Evolutionary conservation across 92 coral and sea anemone genomes (phyloP).

Genomic region (Epizoanthus illoricatus): DNA sequence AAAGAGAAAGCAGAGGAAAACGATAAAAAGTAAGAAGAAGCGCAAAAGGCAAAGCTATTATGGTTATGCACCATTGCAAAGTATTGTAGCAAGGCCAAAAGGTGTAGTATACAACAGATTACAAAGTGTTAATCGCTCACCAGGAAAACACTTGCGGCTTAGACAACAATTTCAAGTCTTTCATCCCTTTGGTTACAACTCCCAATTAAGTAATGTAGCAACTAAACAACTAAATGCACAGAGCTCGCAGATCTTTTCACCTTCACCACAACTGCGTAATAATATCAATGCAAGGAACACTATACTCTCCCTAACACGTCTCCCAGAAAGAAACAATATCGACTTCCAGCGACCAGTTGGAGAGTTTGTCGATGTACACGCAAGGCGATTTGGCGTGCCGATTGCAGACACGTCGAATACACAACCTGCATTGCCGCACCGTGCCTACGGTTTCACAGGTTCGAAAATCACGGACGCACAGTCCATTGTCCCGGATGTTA

Average conservation of each 20-base stretch:
- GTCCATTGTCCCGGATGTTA: background rate
- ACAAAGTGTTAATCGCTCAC: slow-evolving; percentile 1
- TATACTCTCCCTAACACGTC: background rate
- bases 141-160: background rate
- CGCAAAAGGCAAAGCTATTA: slow-evolving; percentile 27
- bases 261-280: background rate
- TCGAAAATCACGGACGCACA: slow-evolving; percentile 11
- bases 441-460: slow-evolving; percentile 1
- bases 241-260: slow-evolving; percentile 6
- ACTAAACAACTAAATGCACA: background rate
- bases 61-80: background rate
- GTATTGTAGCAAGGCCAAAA: slow-evolving; percentile 5
- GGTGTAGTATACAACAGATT: background rate
- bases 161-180: background rate
- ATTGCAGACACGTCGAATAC: background rate
- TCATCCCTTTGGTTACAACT: background rate
- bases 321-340: slow-evolving; percentile 10
- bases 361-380: slow-evolving; percentile 7
- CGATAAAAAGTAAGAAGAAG: slow-evolving; percentile 1
- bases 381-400: background rate
- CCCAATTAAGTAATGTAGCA: background rate
- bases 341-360: background rate
- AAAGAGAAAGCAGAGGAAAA: slow-evolving; percentile 3
- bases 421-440: background rate
- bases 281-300: background rate